Conservation (phyloP, 2,797 vertebrate species). For the Schizopygopsis pylzovi region DNA sequence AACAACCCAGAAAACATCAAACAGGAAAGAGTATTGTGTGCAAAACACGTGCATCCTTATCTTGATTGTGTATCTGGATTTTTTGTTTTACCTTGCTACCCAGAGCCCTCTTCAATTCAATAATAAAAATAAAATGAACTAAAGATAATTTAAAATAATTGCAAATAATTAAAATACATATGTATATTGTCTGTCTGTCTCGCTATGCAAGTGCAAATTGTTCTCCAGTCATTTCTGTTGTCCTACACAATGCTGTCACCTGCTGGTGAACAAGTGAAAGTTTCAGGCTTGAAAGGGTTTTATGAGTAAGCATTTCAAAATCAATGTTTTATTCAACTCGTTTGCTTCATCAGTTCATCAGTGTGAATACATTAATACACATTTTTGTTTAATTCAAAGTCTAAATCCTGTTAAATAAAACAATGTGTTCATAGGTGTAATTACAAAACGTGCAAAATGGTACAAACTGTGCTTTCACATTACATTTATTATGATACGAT, state of each 20-base stretch:
- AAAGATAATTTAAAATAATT: too few relatives aligned
- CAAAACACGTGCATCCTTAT: not conserved
- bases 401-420: not conserved
- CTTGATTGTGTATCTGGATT: not conserved
- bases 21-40: slow-evolving; percentile 10
- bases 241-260: slow-evolving; percentile 48
- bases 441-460: not conserved
- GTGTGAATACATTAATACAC: not conserved
- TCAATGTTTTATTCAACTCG: not conserved
- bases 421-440: not conserved
- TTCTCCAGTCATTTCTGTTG: not conserved
- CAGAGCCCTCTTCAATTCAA: not conserved
- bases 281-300: not conserved
- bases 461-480: not conserved
- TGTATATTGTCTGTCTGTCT: not conserved
- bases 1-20: slow-evolving; percentile 44
- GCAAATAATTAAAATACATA: not conserved
- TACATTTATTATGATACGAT: not conserved
- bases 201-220: not conserved
- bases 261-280: slow-evolving; percentile 35
- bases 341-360: not conserved
- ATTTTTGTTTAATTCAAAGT: not conserved
- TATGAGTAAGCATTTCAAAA: not conserved
- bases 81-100: not conserved
- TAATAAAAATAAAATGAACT: not conserved